A percentile compares a stretch with the other conserved stretches of the same genome.
Conservation (phyloP, 2,113 vertebrate species). For the Laterallus jamaicensis region DNA sequence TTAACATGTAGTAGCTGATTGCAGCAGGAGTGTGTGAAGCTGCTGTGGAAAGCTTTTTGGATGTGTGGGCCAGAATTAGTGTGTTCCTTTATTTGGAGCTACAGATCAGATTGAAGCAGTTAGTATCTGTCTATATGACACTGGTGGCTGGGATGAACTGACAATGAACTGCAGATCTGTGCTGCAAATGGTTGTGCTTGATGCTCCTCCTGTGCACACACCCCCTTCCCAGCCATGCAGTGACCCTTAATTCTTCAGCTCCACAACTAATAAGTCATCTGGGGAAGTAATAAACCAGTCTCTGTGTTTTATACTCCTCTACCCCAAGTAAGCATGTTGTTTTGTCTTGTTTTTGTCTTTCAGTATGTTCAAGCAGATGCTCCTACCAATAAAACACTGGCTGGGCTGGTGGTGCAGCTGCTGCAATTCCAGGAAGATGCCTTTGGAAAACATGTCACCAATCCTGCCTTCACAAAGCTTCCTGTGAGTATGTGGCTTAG, state of each 20-base stretch:
- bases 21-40: neutral
- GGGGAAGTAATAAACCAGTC: neutral
- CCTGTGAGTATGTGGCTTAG: conserved; percentile 81
- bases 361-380: conserved; percentile 97
- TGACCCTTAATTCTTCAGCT: neutral
- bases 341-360: conserved; percentile 21
- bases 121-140: neutral
- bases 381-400: conserved; percentile 92
- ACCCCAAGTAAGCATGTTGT: neutral
- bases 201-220: neutral
- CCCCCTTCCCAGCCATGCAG: neutral
- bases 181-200: neutral
- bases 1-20: neutral
- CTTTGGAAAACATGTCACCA: conserved; percentile 96
- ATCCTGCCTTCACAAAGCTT: conserved; percentile 96
- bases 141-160: accelerated
- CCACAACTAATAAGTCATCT: neutral
- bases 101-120: neutral
- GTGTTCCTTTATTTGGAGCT: neutral
- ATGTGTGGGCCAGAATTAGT: neutral
- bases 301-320: accelerated
- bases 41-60: neutral
- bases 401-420: conserved; percentile 92
- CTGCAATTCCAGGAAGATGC: conserved; percentile 98
- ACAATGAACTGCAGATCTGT: no score